Base-by-base conservation (phyloP, 30 jellyfish, hydroid and myxozoan genomes). In the Morbakka virulenta region DNA sequence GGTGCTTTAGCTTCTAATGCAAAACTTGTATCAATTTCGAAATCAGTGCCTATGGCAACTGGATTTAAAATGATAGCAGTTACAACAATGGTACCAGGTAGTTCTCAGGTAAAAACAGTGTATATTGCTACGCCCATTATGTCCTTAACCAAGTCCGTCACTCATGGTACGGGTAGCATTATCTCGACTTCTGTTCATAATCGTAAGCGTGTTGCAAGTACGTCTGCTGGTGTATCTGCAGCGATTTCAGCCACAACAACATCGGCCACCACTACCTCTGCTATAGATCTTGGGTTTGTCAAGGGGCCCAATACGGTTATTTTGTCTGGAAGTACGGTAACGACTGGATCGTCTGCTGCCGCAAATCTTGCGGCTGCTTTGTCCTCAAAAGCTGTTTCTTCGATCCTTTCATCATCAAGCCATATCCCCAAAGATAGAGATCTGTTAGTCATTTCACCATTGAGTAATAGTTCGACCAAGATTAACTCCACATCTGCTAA, bases 51-150 rank as follows among this genome's bases (percentile, higher is more conserved):
- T 4, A 89, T 93, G 79, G 89, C 99, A 3, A 85, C 99, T 2
- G 99, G 99, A 35, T 86, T 93, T 79, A 93, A 93, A 79, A 93
- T 93, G 99, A 93, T 93, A 1, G 96, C 99, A 4, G 99, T 93
- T 4, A 93, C 99, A 9, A 93, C 99, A n/a, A 94, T 93, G 41
- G 97, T 93, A 12, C 96, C 96, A 3, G 99, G 99, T 21, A 93
- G 97, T 25, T 84, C 99, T 14, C 99, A 93, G 66, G 99, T 93
- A 4, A 85, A 85, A 72, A 93, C 99, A 51, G 99, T 93, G 2
- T 93, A 93, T 77, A 93, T 93, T 24, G 99, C 99, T 25, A 93
- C 99, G 0, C 99, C 99, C 75, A 93, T 93, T 20, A 81, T 93
- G 96, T 93, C 99, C 20, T 85, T 93, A 4, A 79, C 99, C 4